These are phyloP conservation scores for Drosophila falleni DNA, from an alignment of 2,888 invertebrate species.

Conservation along the genomic window DNA sequence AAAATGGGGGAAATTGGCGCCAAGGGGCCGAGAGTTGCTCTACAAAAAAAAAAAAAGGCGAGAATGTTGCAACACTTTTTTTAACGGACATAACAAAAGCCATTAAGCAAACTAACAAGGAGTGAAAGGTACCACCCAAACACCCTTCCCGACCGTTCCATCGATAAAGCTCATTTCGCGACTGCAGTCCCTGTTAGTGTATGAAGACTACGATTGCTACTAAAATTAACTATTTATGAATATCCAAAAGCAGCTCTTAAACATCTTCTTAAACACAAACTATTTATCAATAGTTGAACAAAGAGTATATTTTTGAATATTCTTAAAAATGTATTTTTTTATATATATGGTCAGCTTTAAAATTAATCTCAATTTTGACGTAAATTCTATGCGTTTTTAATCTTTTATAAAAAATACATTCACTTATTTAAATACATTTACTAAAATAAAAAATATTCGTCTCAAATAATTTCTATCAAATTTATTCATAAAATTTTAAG, in stretches of 20 bases:
- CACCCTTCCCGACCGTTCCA: too few species aligned
- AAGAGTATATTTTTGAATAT: background rate
- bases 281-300: background rate
- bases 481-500: too few species aligned
- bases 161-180: background rate
- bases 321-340: background rate
- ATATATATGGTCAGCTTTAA: too few species aligned
- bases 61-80: constrained; percentile 52
- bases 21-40: constrained; percentile 34
- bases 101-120: constrained; percentile 53
- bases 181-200: background rate
- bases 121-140: constrained; percentile 8
- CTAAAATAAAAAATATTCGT: too few species aligned
- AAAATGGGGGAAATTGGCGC: constrained; percentile 57
- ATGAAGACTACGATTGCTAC: background rate
- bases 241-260: constrained; percentile 9
- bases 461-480: too few species aligned
- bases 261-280: background rate
- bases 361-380: background rate
- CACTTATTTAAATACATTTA: too few species aligned
- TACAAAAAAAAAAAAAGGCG: constrained; percentile 20
- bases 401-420: background rate
- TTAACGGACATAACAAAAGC: constrained; percentile 41
- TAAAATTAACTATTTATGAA: constrained; percentile 15
- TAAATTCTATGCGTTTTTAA: too few species aligned